Evolutionary conservation across 2,113 vertebrate species (phyloP).

Genomic region (Saimiri boliviensis): DNA sequence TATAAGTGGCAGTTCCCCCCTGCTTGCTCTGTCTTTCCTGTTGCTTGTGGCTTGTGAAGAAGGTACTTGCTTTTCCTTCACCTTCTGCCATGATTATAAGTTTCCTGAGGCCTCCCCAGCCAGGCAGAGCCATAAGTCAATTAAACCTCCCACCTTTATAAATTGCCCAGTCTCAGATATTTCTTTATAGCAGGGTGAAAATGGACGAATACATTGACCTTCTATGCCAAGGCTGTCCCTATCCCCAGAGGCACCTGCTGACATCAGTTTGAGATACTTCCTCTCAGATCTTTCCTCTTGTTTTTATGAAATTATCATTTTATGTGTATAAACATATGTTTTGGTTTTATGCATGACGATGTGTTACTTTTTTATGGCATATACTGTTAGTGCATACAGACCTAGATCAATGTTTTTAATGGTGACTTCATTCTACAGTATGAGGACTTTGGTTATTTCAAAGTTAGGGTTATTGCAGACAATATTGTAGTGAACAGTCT

Average conservation of each 20-base stretch:
- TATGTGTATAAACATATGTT: too few species aligned
- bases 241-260: neutral
- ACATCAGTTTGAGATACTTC: neutral
- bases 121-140: too few species aligned
- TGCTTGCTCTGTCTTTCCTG: too few species aligned
- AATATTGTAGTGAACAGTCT: neutral
- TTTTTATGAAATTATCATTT: neutral
- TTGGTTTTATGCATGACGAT: neutral
- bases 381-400: neutral
- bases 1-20: too few species aligned
- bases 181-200: too few species aligned
- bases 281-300: neutral
- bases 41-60: too few species aligned
- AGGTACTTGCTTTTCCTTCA: too few species aligned
- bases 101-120: too few species aligned
- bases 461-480: neutral
- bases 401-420: neutral
- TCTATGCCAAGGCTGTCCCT: neutral
- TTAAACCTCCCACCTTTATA: too few species aligned
- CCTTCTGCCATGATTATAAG: too few species aligned
- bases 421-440: accelerated
- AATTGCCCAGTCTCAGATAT: too few species aligned
- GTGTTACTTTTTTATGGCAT: neutral
- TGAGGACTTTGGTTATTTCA: neutral
- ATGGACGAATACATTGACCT: neutral